Conservation (phyloP, 2,888 invertebrate genomes). For the Microdon myrmicae region DNA sequence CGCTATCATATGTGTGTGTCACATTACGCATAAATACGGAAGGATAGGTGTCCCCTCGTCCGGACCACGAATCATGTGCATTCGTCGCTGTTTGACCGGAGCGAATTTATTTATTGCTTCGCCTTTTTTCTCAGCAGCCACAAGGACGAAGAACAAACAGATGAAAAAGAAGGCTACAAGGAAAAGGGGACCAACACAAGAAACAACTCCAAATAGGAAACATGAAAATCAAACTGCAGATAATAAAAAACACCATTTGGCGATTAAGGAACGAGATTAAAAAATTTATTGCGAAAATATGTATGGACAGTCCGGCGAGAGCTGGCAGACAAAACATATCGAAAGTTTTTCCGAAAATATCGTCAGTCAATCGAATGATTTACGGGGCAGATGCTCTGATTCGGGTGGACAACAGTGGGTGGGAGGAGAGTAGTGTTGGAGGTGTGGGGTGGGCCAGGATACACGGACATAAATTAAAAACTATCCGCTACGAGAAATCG, state of each 20-base stretch:
- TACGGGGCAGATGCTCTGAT: constrained; percentile 52
- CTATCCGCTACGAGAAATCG: too few relatives aligned
- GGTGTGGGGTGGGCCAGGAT: too few relatives aligned
- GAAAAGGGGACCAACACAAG: constrained; percentile 26
- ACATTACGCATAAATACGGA: too few relatives aligned
- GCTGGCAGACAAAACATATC: constrained; percentile 47
- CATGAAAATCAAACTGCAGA: constrained; percentile 54
- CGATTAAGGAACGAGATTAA: constrained; percentile 68
- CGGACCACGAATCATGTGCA: constrained; percentile 34
- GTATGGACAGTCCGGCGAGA: constrained; percentile 60
- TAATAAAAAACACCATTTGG: constrained; percentile 67
- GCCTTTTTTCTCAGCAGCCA: constrained; percentile 7
- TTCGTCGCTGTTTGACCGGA: constrained; percentile 42
- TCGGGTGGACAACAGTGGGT: neutral
- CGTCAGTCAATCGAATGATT: constrained; percentile 51
- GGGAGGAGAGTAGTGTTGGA: too few relatives aligned
- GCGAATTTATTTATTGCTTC: constrained; percentile 48
- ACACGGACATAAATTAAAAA: too few relatives aligned
- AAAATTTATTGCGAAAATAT: constrained; percentile 68
- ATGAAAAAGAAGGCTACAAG: too few relatives aligned
- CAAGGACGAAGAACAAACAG: too few relatives aligned
- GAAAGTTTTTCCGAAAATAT: constrained; percentile 41
- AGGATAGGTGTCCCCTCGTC: too few relatives aligned
- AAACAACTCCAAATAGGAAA: constrained; percentile 31
- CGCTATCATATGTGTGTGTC: too few relatives aligned